Evolutionary conservation across 2,113 vertebrate species (phyloP), one percentile per base, ranked within the genome.

Genomic region (Ovis canadensis): DNA sequence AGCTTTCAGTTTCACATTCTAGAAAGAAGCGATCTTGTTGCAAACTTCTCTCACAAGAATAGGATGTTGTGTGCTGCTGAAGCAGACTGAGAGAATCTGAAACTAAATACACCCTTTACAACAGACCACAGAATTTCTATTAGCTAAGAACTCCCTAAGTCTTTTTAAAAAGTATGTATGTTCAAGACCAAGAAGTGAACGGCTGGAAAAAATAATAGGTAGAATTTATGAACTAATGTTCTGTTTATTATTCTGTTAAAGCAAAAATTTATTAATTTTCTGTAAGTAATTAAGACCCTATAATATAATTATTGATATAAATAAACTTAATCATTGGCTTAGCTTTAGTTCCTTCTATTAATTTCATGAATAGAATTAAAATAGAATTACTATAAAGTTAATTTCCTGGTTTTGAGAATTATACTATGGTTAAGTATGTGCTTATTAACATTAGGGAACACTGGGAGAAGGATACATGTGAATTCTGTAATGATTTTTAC

Each of bases 201-300:
- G 11, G 21, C 11, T 60, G 17, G 25, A 62, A 88, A 77, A 91
- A 60, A 82, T 16, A 84, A 54, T 3, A 64, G 16, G 15, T 43
- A n/a, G 25, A 96, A 95, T 78, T 93, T 89, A 89, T 55, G 31
- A 96, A 84, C 33, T 21, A 82, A 4, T 91, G 19, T 45, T 87
- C 23, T 94, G 27, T 92, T 94, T 84, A 57, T 89, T 77, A 92
- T 54, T 78, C 40, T 67, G 11, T 88, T 94, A 93, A 94, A 97
- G 95, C 36, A 88, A 57, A 67, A 86, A 71, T 57, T 78, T 91
- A 29, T 36, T 78, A 71, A 91, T 86, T 94, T 92, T 92, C 19
- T 84, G 0, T 52, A 74, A 71, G n/a, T 71, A 74, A 40, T 71
- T 71, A 93, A 93, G 45, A 94, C 2, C 23, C 7, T 74, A 23